Percentiles rank a stretch among this genome's conserved stretches.
phyloP scores from a whole-genome alignment of 2,113 vertebrate genomes.

The Penelope pileata region DNA sequence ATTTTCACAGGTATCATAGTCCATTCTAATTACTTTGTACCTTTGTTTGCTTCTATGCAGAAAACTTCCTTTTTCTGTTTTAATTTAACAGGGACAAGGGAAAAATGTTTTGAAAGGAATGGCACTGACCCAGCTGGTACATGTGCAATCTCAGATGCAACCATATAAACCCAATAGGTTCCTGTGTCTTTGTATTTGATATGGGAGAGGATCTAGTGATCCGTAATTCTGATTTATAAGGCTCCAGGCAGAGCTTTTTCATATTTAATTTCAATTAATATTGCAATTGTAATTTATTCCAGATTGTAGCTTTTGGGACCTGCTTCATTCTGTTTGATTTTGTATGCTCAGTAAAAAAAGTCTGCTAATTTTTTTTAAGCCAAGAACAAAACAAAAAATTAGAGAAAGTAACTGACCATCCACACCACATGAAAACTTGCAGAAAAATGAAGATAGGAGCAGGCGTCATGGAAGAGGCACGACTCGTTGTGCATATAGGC shows the following conservation, averaged over 20 bases:
- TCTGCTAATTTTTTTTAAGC: slow-evolving; percentile 60
- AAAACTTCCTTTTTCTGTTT: neutral
- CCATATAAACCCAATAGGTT: neutral
- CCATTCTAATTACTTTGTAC: neutral
- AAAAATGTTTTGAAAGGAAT: neutral
- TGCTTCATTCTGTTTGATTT: neutral
- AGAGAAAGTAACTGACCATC: slow-evolving; percentile 91
- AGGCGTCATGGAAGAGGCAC: slow-evolving; percentile 81
- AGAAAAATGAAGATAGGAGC: slow-evolving; percentile 88
- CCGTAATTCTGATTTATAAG: slow-evolving; percentile 35
- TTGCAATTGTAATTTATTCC: slow-evolving; percentile 21
- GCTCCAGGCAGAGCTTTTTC: neutral
- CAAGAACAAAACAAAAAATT: slow-evolving; percentile 74
- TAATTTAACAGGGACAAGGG: neutral
- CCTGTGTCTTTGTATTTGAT: neutral
- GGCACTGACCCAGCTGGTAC: neutral
- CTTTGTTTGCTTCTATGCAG: neutral
- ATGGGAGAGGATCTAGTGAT: neutral
- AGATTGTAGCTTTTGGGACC: slow-evolving; percentile 14
- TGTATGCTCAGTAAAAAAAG: slow-evolving; percentile 25
- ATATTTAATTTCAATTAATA: slow-evolving; percentile 34
- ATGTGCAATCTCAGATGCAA: neutral
- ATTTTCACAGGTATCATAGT: neutral
- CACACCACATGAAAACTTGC: slow-evolving; percentile 93
- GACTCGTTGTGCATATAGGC: slow-evolving; percentile 89